phyloP scores from a whole-genome alignment of 2,888 invertebrate species.

The Rhimphoctona megacephalus region DNA sequence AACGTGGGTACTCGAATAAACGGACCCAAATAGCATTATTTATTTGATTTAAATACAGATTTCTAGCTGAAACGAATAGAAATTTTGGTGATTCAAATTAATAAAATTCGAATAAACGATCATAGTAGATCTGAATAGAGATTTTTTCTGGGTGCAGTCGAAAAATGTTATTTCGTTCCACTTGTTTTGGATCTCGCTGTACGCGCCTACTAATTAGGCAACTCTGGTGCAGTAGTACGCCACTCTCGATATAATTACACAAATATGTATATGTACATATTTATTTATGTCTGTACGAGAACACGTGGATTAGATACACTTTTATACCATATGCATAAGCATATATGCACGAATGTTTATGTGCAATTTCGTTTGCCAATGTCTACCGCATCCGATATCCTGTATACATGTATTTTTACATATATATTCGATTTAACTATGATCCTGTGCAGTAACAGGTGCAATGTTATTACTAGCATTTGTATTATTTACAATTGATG shows the following conservation, averaged over 20 bases:
- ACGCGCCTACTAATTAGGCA: conserved; percentile 39
- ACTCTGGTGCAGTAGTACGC: conserved; percentile 21
- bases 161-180: too few species aligned
- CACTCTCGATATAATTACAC: conserved; percentile 9
- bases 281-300: background rate
- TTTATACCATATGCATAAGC: background rate
- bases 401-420: background rate
- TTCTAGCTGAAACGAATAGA: too few species aligned
- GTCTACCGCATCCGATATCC: background rate
- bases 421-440: background rate
- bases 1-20: too few species aligned
- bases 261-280: conserved; percentile 3
- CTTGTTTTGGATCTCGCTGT: too few species aligned
- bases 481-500: background rate
- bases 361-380: conserved; percentile 6
- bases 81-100: too few species aligned
- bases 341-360: background rate
- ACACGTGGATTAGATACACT: background rate
- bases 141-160: too few species aligned
- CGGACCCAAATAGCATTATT: too few species aligned
- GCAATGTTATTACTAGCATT: background rate
- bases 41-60: too few species aligned
- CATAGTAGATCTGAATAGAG: too few species aligned
- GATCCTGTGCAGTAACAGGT: background rate
- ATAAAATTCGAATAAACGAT: too few species aligned